Conservation (phyloP, 2,113 vertebrate genomes). For the Anarhynchus alexandrinus region DNA sequence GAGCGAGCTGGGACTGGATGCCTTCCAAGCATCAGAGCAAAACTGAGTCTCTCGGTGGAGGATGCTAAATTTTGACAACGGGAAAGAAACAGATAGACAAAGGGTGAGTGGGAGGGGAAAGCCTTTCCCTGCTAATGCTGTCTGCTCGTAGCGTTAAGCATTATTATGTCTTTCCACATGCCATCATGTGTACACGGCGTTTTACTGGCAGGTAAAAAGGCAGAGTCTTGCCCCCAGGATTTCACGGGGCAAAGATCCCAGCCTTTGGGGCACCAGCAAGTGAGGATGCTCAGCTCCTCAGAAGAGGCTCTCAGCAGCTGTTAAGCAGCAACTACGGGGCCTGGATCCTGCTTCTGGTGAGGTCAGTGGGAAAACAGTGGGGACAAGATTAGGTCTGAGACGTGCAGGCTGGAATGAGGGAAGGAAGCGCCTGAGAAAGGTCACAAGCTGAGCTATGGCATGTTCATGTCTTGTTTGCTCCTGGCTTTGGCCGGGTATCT, state of each 20-base stretch:
- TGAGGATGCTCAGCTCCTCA: not conserved
- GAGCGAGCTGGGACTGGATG: slow-evolving; percentile 55
- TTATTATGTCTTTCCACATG: slow-evolving; percentile 15
- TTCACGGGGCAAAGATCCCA: not conserved
- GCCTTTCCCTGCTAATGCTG: slow-evolving; percentile 36
- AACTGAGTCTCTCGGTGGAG: slow-evolving; percentile 48
- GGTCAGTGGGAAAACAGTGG: not conserved
- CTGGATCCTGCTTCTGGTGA: not conserved
- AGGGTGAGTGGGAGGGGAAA: slow-evolving; percentile 35
- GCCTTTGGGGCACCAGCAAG: not conserved
- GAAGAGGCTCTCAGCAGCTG: not conserved
- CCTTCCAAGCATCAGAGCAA: slow-evolving; percentile 65
- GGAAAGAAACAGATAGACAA: slow-evolving; percentile 45
- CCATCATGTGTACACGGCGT: not conserved
- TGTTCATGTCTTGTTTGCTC: slow-evolving; percentile 2
- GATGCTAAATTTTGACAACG: slow-evolving; percentile 58
- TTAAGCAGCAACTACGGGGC: not conserved
- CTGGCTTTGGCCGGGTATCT: not conserved
- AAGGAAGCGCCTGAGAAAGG: not conserved
- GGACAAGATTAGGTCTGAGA: not conserved
- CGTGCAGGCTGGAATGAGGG: not conserved
- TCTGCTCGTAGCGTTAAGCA: not conserved
- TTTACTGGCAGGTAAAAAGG: not conserved
- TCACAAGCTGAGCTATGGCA: not conserved
- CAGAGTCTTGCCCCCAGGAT: not conserved